Evolutionary conservation across 2,888 invertebrate genomes (phyloP).

Genomic region (Eurytoma adleriae): DNA sequence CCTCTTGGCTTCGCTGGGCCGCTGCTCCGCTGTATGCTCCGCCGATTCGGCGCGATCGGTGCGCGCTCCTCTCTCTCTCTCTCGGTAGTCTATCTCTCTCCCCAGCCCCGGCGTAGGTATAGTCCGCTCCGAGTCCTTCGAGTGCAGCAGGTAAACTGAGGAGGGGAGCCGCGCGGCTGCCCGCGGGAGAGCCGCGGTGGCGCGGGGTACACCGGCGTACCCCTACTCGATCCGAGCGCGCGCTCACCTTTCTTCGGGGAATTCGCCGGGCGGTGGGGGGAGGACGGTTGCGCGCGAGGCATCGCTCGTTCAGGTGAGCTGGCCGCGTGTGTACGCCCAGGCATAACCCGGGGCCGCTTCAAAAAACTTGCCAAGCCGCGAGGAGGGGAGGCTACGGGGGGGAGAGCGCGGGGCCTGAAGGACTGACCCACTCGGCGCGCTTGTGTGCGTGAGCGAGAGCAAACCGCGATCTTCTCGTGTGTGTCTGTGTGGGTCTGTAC

Average conservation of each 20-base stretch:
- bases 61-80: not conserved
- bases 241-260: constrained; percentile 54
- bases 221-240: constrained; percentile 2
- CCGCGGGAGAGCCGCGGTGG: constrained; percentile 22
- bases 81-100: not conserved
- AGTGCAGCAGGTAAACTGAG: constrained; percentile 54
- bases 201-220: constrained; percentile 28
- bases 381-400: constrained; percentile 33
- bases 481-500: not conserved
- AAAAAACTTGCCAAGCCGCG: constrained; percentile 44
- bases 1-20: not conserved
- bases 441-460: constrained; percentile 8
- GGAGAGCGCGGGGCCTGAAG: constrained; percentile 21
- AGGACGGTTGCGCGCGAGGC: no score
- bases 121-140: constrained; percentile 43
- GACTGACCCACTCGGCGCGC: constrained; percentile 33
- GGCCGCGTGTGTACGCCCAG: not conserved
- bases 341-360: not conserved
- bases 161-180: constrained; percentile 22
- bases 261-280: constrained; percentile 45
- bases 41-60: no score
- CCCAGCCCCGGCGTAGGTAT: not conserved
- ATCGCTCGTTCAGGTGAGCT: constrained; percentile 32
- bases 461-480: not conserved
- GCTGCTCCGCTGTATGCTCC: not conserved